Base-by-base conservation (phyloP, 2,888 invertebrate genomes). In the Melanargia galathea region DNA sequence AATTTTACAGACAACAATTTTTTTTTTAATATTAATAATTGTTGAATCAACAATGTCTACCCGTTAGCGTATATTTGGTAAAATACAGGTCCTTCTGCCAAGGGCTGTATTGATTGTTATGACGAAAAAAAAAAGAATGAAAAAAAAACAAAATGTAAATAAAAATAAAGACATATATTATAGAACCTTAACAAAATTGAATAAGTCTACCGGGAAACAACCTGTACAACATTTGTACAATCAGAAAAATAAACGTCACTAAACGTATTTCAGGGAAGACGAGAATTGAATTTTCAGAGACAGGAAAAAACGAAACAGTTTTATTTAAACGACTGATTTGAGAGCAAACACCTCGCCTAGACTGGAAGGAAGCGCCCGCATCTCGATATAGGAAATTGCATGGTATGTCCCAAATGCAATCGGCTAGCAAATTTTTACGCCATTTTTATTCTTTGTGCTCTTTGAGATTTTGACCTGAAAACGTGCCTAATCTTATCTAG, bases 301-400 rank as follows among this genome's bases (percentile, higher is more conserved):
- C 72, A 70, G 73, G 74, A 78, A 84, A 84, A 87, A 85, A 83
- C 77, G 81, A 85, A 84, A 84, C 84, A 81, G 77, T 82, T 86
- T 82, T 86, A 82, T 87, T 87, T 87, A 87, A 88, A 84, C 85
- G 80, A 81, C 85, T 87, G 87, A 87, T 88, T 88, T 84, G 83
- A 84, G 87, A 84, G 86, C 87, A 87, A 87, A 88, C 81, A 86
- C 79, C 77, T 76, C 71, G 75, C 75, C 76, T 70, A 73, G 77
- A 69, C 69, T 68, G 72, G 70, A 66, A 66, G 78, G 72, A 74
- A 74, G 73, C 76, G 70, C 81, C 83, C 82, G 83, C 81, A 84
- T 84, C 74, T 77, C 79, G 75, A 81, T 82, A 80, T 76, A 79
- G 75, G 52, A 60, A 67, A 68, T 61, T 59, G 59, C 58, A 58